A percentile compares a stretch with the other conserved stretches of the same genome.
Conservation (phyloP, 2,113 vertebrate genomes). For the Pyxicephalus adspersus region DNA sequence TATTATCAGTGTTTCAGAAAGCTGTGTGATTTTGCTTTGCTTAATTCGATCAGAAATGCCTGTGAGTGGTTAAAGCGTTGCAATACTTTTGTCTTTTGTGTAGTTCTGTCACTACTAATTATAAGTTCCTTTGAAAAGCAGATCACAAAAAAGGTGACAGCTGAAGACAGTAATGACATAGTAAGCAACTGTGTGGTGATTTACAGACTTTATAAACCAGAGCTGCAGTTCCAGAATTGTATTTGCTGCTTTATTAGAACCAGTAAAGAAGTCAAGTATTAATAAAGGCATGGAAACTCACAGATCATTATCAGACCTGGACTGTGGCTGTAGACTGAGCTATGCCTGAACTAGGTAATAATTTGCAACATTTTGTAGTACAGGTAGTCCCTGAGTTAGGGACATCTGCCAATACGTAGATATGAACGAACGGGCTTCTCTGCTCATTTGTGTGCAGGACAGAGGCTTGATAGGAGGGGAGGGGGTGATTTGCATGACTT, state of each 20-base stretch:
- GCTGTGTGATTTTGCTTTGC: background rate
- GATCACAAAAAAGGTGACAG: conserved; percentile 20
- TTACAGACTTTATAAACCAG: conserved; percentile 46
- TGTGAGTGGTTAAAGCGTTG: conserved; percentile 53
- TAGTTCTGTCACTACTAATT: conserved; percentile 59
- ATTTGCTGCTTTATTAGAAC: conserved; percentile 37
- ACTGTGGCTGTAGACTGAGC: background rate
- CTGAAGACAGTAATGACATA: conserved; percentile 44
- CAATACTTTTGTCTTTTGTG: conserved; percentile 44
- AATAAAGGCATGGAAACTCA: background rate
- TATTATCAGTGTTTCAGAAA: conserved; percentile 59
- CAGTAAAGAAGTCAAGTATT: conserved; percentile 15
- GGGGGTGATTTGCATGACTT: too few relatives aligned
- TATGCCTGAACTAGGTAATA: too few relatives aligned
- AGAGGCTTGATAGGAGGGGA: too few relatives aligned
- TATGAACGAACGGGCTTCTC: too few relatives aligned
- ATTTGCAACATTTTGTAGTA: too few relatives aligned
- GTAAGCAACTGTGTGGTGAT: conserved; percentile 28
- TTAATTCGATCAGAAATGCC: conserved; percentile 58
- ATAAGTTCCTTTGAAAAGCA: conserved; percentile 54
- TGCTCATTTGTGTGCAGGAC: too few relatives aligned
- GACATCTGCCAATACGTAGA: too few relatives aligned
- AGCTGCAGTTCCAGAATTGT: conserved; percentile 17
- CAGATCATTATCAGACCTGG: background rate
- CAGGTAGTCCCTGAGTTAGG: too few relatives aligned